phyloP scores from a whole-genome alignment of 2,888 invertebrate genomes.

The Tineola bisselliella region DNA sequence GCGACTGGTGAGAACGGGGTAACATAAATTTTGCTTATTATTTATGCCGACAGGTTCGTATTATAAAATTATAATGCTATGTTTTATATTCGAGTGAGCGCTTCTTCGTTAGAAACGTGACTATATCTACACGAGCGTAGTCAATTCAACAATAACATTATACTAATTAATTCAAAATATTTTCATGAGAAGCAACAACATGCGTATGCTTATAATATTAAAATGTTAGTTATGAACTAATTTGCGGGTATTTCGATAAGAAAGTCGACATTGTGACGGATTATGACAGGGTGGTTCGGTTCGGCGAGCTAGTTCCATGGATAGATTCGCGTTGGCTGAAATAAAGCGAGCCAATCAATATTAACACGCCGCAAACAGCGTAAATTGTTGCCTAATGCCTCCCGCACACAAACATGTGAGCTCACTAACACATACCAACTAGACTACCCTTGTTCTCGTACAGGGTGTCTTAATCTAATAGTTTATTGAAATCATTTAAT shows the following conservation, averaged over 20 bases:
- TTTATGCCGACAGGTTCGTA: slow-evolving; percentile 61
- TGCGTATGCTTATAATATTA: neutral
- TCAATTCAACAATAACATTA: slow-evolving; percentile 2
- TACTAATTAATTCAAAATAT: neutral
- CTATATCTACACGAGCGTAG: slow-evolving; percentile 20
- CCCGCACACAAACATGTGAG: slow-evolving; percentile 38
- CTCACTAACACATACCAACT: neutral
- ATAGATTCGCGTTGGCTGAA: slow-evolving; percentile 63
- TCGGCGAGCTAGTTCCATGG: slow-evolving; percentile 31
- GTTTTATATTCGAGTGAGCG: slow-evolving; percentile 47
- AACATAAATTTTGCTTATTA: slow-evolving; percentile 69
- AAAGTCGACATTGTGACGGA: neutral
- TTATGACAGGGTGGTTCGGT: neutral
- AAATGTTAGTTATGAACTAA: too few relatives aligned
- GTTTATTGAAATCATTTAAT: too few relatives aligned
- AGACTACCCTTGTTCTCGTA: neutral
- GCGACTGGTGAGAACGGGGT: slow-evolving; percentile 63
- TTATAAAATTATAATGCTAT: slow-evolving; percentile 64
- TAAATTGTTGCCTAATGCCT: slow-evolving; percentile 68
- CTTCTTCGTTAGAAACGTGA: slow-evolving; percentile 35
- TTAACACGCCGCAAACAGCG: slow-evolving; percentile 69
- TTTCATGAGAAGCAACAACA: neutral
- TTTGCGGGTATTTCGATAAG: too few relatives aligned
- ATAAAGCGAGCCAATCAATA: slow-evolving; percentile 69
- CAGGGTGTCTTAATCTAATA: neutral